Conservation (phyloP, 2,113 vertebrate species). For the Vulpes vulpes region DNA sequence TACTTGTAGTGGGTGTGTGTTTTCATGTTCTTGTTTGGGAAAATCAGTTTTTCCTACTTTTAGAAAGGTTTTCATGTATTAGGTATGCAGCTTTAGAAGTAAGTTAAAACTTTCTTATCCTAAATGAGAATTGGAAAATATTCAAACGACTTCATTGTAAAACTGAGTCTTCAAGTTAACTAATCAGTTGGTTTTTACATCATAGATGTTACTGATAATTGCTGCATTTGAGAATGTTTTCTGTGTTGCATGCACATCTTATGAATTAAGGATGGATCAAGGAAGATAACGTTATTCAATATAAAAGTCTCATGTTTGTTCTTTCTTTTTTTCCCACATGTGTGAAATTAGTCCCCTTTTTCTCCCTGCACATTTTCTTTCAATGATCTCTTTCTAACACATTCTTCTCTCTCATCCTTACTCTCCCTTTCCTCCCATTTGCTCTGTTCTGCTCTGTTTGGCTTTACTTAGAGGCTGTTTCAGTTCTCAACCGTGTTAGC, state of each 20-base stretch:
- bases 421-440: background rate
- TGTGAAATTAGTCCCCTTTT: background rate
- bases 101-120: slow-evolving; percentile 56
- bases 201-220: background rate
- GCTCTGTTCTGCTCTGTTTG: background rate
- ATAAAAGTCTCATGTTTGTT: background rate
- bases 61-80: slow-evolving; percentile 26
- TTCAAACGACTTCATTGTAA: slow-evolving; percentile 23
- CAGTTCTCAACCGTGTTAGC: background rate
- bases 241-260: background rate
- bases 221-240: background rate
- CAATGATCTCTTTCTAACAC: background rate
- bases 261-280: background rate
- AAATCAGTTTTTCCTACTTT: slow-evolving; percentile 42
- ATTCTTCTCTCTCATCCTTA: background rate
- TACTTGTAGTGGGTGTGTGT: background rate
- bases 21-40: slow-evolving; percentile 31
- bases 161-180: slow-evolving; percentile 48
- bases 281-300: slow-evolving; percentile 9
- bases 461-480: slow-evolving; percentile 4
- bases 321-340: background rate
- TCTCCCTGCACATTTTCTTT: background rate
- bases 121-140: slow-evolving; percentile 5
- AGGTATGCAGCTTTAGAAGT: background rate
- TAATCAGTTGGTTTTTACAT: slow-evolving; percentile 20